Evolutionary conservation across 2,797 vertebrate genomes (phyloP).

Genomic region (Pantherophis vulpinus): DNA sequence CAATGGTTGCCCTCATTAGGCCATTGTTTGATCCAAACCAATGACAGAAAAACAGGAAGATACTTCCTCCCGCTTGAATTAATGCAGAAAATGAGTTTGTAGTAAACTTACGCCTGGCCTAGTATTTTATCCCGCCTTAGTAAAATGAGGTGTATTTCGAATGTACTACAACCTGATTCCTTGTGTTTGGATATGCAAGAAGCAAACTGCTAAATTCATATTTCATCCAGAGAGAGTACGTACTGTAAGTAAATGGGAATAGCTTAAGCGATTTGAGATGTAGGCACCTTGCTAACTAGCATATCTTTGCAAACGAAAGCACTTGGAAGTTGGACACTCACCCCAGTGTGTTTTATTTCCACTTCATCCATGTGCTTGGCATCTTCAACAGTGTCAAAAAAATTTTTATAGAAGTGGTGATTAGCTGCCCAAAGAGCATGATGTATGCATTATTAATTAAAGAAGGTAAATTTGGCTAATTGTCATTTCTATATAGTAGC

Average conservation of each 20-base stretch:
- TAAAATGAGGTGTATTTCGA: background rate
- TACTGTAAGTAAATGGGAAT: background rate
- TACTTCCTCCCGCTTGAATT: background rate
- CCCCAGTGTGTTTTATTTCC: slow-evolving; percentile 57
- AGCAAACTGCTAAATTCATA: background rate
- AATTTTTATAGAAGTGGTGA: slow-evolving; percentile 77
- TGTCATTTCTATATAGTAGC: slow-evolving; percentile 86
- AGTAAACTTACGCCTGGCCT: background rate
- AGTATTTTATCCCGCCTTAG: background rate
- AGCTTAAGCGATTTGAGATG: slow-evolving; percentile 29
- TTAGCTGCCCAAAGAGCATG: slow-evolving; percentile 82
- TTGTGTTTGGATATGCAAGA: background rate
- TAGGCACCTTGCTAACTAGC: slow-evolving; percentile 67
- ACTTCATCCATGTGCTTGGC: slow-evolving; percentile 69
- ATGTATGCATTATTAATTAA: slow-evolving; percentile 97
- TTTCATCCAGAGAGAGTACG: background rate
- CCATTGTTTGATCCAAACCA: background rate
- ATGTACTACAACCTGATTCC: background rate
- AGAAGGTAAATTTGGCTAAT: slow-evolving; percentile 91
- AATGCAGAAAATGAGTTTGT: background rate
- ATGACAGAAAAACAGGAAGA: background rate
- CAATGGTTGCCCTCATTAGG: background rate
- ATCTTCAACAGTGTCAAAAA: slow-evolving; percentile 71
- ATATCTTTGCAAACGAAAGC: slow-evolving; percentile 45
- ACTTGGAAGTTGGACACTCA: slow-evolving; percentile 59